A percentile compares a stretch with the other conserved stretches of the same genome.
Evolutionary conservation across 2,888 invertebrate genomes (phyloP).

Genomic region (Rhagophthalmus giganteus): DNA sequence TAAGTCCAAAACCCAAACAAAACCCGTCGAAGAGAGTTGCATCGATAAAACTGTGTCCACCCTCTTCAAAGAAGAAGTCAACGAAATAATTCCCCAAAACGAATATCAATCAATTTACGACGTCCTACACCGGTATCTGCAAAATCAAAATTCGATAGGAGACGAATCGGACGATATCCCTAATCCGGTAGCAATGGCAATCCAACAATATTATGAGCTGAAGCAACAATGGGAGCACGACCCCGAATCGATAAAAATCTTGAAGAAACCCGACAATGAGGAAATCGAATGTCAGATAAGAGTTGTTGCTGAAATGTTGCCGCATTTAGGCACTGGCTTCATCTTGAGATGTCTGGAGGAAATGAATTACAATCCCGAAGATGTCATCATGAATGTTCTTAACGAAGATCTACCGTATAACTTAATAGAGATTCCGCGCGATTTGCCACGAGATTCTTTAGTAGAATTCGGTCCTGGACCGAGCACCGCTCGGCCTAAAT

Average conservation of each 20-base stretch:
- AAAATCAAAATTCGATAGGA: too few relatives aligned
- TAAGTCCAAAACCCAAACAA: conserved; percentile 35
- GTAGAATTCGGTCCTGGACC: conserved; percentile 52
- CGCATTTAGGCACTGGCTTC: conserved; percentile 78
- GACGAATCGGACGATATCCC: background rate
- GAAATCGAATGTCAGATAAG: conserved; percentile 37
- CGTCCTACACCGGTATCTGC: background rate
- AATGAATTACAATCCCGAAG: conserved; percentile 73
- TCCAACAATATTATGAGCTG: background rate
- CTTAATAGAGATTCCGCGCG: conserved; percentile 48
- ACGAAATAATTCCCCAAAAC: background rate
- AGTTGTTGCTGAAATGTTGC: conserved; percentile 61
- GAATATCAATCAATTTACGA: background rate
- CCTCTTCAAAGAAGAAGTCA: background rate
- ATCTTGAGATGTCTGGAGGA: conserved; percentile 74
- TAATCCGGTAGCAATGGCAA: background rate
- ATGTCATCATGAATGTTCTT: conserved; percentile 80
- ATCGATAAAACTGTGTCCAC: background rate
- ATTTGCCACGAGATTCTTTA: conserved; percentile 62
- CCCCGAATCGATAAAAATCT: too few relatives aligned
- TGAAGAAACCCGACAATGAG: conserved; percentile 31
- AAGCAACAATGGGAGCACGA: background rate
- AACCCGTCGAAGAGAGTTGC: conserved; percentile 2
- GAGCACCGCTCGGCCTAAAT: conserved; percentile 34
- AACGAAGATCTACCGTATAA: conserved; percentile 69